Evolutionary conservation across 1,140 invertebrate genomes (phyloP).

Genomic region (Drosophila mayri): DNA sequence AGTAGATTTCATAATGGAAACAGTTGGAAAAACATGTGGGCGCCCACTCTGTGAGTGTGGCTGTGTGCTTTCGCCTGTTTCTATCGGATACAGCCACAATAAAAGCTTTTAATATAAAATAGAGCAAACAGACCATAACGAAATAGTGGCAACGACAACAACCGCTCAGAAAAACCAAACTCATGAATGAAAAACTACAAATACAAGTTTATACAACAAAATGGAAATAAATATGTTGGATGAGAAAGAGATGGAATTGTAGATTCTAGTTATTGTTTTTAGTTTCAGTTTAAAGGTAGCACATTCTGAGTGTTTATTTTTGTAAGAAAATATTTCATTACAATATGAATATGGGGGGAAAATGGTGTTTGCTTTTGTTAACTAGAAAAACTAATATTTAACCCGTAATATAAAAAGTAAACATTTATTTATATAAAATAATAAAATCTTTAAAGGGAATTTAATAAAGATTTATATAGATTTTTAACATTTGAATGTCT

Average conservation of each 20-base stretch:
- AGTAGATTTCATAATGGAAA: slow-evolving; percentile 54
- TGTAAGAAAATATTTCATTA: neutral
- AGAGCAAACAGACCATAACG: slow-evolving; percentile 75
- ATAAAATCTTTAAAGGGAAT: neutral
- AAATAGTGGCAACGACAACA: slow-evolving; percentile 39
- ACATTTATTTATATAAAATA: neutral
- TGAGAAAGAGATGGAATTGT: neutral
- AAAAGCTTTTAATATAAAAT: slow-evolving; percentile 63
- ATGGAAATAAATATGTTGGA: slow-evolving; percentile 14
- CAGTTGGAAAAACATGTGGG: slow-evolving; percentile 56
- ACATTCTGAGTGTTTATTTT: neutral
- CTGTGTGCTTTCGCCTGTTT: slow-evolving; percentile 9
- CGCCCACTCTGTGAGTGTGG: neutral
- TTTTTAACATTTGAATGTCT: neutral
- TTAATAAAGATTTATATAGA: neutral
- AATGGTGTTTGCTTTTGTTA: neutral
- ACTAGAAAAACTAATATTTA: neutral
- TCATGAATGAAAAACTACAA: slow-evolving; percentile 66
- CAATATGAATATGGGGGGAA: neutral
- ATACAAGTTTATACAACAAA: slow-evolving; percentile 19
- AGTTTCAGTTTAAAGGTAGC: neutral
- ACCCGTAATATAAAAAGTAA: neutral
- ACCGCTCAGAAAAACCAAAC: slow-evolving; percentile 13
- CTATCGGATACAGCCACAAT: slow-evolving; percentile 39
- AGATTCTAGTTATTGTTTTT: slow-evolving; percentile 5